Percentiles rank a stretch among this genome's conserved stretches.
Conservation (phyloP, 92 coral and sea anemone species). For the Epizoanthus scotinus region DNA sequence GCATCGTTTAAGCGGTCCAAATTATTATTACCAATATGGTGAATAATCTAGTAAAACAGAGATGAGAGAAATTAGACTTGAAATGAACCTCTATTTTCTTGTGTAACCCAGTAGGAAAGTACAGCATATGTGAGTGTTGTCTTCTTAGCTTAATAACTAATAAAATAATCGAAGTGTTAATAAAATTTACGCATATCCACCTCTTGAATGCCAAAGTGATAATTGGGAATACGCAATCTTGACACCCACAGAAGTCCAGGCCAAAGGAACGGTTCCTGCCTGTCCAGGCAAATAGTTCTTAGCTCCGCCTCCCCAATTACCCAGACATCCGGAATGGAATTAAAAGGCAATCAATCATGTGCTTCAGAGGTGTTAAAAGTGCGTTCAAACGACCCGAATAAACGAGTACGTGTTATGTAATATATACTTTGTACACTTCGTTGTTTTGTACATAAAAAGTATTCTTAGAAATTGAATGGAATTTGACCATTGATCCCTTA, state of each 20-base stretch:
- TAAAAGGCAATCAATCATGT: conserved; percentile 20
- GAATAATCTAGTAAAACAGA: no score
- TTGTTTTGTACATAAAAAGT: neutral
- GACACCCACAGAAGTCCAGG: conserved; percentile 24
- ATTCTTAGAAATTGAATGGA: neutral
- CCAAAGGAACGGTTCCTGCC: conserved; percentile 15
- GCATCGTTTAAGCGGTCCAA: no score
- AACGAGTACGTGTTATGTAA: neutral
- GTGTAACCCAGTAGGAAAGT: neutral
- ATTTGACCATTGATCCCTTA: no score
- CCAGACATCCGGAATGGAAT: conserved; percentile 3
- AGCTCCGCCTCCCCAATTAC: conserved; percentile 33
- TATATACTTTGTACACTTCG: neutral
- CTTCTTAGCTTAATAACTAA: neutral
- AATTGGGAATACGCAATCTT: neutral
- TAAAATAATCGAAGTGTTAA: neutral
- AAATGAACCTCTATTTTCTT: no score
- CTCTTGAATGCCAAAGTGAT: conserved; percentile 6
- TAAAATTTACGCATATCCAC: conserved; percentile 8
- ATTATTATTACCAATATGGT: no score
- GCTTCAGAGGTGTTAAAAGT: conserved; percentile 9
- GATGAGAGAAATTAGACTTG: no score
- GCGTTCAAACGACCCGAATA: neutral
- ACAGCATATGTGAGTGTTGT: neutral
- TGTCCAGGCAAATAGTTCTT: neutral